Evolutionary conservation across 2,888 invertebrate genomes (phyloP).

Genomic region (Mythimna vitellina): DNA sequence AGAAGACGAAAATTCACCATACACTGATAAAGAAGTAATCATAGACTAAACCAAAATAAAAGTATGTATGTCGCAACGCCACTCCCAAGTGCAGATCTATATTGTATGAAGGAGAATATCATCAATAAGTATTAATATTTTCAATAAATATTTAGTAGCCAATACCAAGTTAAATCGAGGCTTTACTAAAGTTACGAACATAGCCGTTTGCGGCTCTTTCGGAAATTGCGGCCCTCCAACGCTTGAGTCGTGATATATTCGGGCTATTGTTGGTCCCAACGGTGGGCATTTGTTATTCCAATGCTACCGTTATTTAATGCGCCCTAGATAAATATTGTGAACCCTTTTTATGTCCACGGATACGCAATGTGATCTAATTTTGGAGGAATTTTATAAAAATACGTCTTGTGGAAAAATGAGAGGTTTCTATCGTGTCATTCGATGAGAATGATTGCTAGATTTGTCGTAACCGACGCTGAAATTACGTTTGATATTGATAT

Average conservation of each 20-base stretch:
- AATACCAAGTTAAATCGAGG: conserved; percentile 63
- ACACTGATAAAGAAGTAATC: not conserved
- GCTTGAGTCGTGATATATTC: conserved; percentile 74
- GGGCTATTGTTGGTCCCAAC: conserved; percentile 76
- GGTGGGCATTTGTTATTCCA: conserved; percentile 80
- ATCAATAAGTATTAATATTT: conserved; percentile 64
- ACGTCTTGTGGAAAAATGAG: conserved; percentile 64
- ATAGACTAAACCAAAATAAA: not conserved
- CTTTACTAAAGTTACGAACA: conserved; percentile 63
- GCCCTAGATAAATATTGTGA: conserved; percentile 80
- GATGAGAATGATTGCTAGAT: conserved; percentile 56
- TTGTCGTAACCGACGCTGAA: conserved; percentile 51
- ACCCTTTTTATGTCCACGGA: conserved; percentile 77
- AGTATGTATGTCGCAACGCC: conserved; percentile 11
- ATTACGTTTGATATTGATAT: conserved; percentile 63
- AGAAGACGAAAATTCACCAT: not conserved
- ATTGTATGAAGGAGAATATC: conserved; percentile 49
- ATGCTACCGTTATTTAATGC: conserved; percentile 79
- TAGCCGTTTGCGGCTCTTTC: conserved; percentile 66
- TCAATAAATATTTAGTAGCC: conserved; percentile 67
- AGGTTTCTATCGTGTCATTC: conserved; percentile 43
- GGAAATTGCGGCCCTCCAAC: conserved; percentile 73
- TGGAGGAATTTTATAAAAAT: conserved; percentile 69
- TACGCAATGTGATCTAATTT: conserved; percentile 74
- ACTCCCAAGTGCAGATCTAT: conserved; percentile 40